Percentiles rank a stretch among this genome's conserved stretches.
Conservation (phyloP, 2,113 vertebrate genomes). For the Salminus brasiliensis region DNA sequence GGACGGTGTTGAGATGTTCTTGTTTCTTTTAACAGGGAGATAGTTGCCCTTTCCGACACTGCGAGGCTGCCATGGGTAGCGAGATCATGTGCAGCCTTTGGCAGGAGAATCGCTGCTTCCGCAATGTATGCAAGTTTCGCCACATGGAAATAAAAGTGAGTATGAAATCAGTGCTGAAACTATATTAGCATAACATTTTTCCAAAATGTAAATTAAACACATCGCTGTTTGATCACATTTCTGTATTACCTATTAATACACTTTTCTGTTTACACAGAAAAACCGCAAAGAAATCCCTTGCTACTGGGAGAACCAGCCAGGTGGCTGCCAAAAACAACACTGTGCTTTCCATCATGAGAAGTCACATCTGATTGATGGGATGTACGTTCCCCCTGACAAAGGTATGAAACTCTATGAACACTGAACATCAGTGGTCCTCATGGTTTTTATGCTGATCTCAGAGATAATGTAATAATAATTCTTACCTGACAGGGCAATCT, state of each 20-base stretch:
- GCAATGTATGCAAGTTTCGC: conserved; percentile 90
- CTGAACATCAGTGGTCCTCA: background rate
- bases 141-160: conserved; percentile 97
- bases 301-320: conserved; percentile 94
- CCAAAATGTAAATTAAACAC: background rate
- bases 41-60: conserved; percentile 91
- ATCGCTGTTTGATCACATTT: background rate
- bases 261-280: conserved; percentile 77
- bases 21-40: conserved; percentile 79
- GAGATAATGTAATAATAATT: background rate
- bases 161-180: background rate
- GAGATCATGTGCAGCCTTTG: conserved; percentile 90
- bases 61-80: conserved; percentile 90
- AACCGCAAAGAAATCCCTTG: conserved; percentile 92
- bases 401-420: conserved; percentile 62
- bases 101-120: conserved; percentile 92
- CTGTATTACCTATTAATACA: background rate
- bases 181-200: background rate
- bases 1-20: background rate
- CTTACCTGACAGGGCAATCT: conserved; percentile 54
- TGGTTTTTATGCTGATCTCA: background rate
- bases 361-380: conserved; percentile 83
- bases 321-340: conserved; percentile 92
- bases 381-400: conserved; percentile 85
- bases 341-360: conserved; percentile 92